Conservation (phyloP, 2,113 vertebrate species). For the Penelope pileata region DNA sequence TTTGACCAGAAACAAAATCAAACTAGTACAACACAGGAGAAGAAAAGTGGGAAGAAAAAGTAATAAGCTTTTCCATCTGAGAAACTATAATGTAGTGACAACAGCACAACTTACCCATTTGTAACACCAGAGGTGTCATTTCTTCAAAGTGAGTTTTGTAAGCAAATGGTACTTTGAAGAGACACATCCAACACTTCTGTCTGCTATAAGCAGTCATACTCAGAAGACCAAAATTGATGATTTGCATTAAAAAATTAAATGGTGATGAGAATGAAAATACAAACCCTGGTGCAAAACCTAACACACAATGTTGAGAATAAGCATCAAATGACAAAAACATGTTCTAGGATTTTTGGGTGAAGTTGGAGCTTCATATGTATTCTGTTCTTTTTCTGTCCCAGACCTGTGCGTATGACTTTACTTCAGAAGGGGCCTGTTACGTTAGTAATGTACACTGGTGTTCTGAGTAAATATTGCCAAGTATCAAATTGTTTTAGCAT, state of each 20-base stretch:
- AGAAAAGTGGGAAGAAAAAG: background rate
- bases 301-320: background rate
- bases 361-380: background rate
- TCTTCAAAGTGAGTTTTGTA: conserved; percentile 21
- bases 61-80: background rate
- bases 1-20: background rate
- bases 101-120: background rate
- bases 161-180: conserved; percentile 21
- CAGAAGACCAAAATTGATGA: conserved; percentile 18
- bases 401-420: background rate
- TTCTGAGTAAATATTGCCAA: background rate
- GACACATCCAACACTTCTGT: background rate
- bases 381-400: background rate
- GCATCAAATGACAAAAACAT: background rate
- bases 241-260: background rate
- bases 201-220: background rate
- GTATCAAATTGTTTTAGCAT: background rate
- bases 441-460: background rate
- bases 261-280: background rate
- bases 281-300: background rate
- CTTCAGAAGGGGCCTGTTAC: background rate
- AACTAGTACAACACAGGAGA: background rate
- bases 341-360: background rate
- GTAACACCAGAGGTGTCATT: conserved; percentile 13
- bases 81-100: background rate